A percentile compares a stretch with the other conserved stretches of the same genome.
Conservation (phyloP, 1,140 invertebrate species). For the Lasioglossum albipes region DNA sequence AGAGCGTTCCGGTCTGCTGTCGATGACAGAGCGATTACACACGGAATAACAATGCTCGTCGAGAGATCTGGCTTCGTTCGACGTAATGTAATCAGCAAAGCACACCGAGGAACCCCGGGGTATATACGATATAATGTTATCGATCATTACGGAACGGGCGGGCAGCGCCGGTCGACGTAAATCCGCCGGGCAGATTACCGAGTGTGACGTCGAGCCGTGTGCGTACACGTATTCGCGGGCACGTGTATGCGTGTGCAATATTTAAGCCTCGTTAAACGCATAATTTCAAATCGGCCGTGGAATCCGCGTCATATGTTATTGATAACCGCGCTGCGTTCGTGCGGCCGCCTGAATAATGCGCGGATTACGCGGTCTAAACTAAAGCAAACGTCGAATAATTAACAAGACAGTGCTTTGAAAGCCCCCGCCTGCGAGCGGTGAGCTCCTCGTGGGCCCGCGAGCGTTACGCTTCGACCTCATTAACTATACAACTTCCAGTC, state of each 20-base stretch:
- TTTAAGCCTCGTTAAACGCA: conserved; percentile 48
- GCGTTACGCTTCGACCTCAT: conserved; percentile 43
- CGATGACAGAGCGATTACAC: conserved; percentile 22
- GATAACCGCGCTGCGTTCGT: conserved; percentile 22
- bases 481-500: conserved; percentile 43
- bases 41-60: conserved; percentile 12
- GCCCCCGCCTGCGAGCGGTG: background rate
- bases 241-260: conserved; percentile 13
- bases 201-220: background rate
- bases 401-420: conserved; percentile 43
- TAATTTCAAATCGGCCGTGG: conserved; percentile 47
- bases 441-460: conserved; percentile 22
- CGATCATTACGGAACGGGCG: background rate
- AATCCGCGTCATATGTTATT: conserved; percentile 47
- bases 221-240: background rate
- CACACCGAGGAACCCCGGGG: background rate
- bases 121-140: conserved; percentile 35
- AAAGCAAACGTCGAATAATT: conserved; percentile 47
- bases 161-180: conserved; percentile 1
- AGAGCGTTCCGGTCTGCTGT: background rate
- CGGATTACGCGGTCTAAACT: conserved; percentile 42
- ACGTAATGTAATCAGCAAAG: conserved; percentile 23
- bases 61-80: background rate
- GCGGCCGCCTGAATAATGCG: conserved; percentile 37
- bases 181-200: conserved; percentile 30